Percentiles rank a stretch among this genome's conserved stretches.
Conservation (phyloP, 2,888 invertebrate genomes). For the Aspidiotus destructor region DNA sequence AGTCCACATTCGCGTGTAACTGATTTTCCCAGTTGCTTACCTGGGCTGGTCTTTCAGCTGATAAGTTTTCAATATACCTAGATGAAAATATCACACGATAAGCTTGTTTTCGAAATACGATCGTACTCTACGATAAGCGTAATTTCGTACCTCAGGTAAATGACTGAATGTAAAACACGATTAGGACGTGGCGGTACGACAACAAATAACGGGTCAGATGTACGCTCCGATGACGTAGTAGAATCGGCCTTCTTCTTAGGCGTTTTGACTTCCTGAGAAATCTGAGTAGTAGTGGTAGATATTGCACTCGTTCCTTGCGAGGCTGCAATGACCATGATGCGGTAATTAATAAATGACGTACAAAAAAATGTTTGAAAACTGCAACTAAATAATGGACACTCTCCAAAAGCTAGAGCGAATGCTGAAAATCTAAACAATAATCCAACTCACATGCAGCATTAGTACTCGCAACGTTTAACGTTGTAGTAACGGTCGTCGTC, state of each 20-base stretch:
- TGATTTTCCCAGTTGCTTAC: slow-evolving; percentile 86
- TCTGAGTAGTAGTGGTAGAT: too few species aligned
- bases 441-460: slow-evolving; percentile 22
- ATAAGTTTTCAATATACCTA: slow-evolving; percentile 92
- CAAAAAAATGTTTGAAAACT: too few species aligned
- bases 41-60: slow-evolving; percentile 58
- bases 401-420: too few species aligned
- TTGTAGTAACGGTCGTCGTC: too few species aligned
- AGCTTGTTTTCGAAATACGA: neutral
- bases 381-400: too few species aligned
- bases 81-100: slow-evolving; percentile 32
- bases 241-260: too few species aligned
- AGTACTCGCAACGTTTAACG: slow-evolving; percentile 4
- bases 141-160: slow-evolving; percentile 74
- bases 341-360: too few species aligned
- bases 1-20: slow-evolving; percentile 60
- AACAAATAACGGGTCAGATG: slow-evolving; percentile 77
- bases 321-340: too few species aligned
- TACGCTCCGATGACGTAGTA: neutral
- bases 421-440: neutral
- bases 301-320: too few species aligned
- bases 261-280: too few species aligned
- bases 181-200: slow-evolving; percentile 88
- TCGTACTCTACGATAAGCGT: neutral
- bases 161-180: slow-evolving; percentile 89